Base-by-base conservation (phyloP, 2,888 invertebrate species). In the Tipula lateralis region DNA sequence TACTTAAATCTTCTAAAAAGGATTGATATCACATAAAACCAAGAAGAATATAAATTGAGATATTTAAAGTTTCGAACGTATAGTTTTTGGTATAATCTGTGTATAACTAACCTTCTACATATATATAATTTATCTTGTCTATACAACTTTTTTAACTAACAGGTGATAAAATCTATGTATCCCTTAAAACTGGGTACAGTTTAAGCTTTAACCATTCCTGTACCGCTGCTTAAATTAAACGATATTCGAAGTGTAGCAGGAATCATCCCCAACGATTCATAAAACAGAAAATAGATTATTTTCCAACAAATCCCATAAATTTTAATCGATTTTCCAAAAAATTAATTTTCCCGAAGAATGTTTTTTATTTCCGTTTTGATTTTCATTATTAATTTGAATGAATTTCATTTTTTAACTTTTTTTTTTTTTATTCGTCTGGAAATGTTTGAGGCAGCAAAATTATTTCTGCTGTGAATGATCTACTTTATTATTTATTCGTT, bases 1-100 rank as follows among this genome's bases (percentile, higher is more conserved):
- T n/a, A n/a, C 16, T 66, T 66, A 0, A 9, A 24, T 24, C 24
- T 50, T 50, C n/a, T n/a, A n/a, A 66, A 66, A 66, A 66, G 66
- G 66, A 66, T 66, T 66, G 66, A 66, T 66, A 66, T 66, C 66
- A 66, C 66, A 66, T 66, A 66, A 66, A 66, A 66, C 24, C 66
- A 66, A 9, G 2, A 66, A 24, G 66, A 66, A 66, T 66, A 66
- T 66, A 66, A 66, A 66, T 66, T 66, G 66, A 66, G 66, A 66
- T 66, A 66, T 66, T 66, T 66, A 66, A 66, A 66, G n/a, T 66
- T n/a, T 66, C 24, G 19, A 66, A 66, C 66, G n/a, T n/a, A 24
- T 24, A 24, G 24, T 24, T 66, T 66, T 24, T 66, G n/a, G n/a
- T n/a, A n/a, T n/a, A n/a, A n/a, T n/a, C n/a, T n/a, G 1, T 66